phyloP scores from a whole-genome alignment of 2,888 invertebrate genomes.

The Oscheius sp. region DNA sequence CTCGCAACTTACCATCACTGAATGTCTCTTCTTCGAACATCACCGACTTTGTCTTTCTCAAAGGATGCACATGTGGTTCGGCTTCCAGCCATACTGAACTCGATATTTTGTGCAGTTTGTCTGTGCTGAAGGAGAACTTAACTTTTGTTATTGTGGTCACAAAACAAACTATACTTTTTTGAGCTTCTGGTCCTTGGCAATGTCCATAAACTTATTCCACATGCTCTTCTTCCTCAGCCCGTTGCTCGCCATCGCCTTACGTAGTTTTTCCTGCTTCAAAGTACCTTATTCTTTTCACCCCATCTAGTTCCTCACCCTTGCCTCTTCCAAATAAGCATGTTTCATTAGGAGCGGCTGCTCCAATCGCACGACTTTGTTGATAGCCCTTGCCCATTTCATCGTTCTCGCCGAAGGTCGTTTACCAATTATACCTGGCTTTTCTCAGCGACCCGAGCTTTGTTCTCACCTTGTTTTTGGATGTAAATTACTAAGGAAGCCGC shows the following conservation, averaged over 20 bases:
- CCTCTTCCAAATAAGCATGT: conserved; percentile 62
- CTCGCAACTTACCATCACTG: background rate
- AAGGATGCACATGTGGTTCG: background rate
- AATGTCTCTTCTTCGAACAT: conserved; percentile 14
- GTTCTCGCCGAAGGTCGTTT: conserved; percentile 60
- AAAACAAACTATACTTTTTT: background rate
- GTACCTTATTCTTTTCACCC: background rate
- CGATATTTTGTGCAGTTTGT: conserved; percentile 15
- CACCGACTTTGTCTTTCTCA: conserved; percentile 20
- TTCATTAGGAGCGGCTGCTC: conserved; percentile 70
- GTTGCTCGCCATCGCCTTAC: conserved; percentile 11
- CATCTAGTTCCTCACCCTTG: background rate
- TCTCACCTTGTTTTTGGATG: conserved; percentile 73
- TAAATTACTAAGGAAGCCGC: conserved; percentile 76
- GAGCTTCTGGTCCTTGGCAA: conserved; percentile 12
- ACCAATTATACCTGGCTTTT: conserved; percentile 60
- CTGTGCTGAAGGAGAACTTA: conserved; percentile 1
- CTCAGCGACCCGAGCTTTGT: background rate
- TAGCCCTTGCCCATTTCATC: conserved; percentile 64
- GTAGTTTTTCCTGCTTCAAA: conserved; percentile 14
- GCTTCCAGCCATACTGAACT: background rate
- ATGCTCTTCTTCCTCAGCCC: conserved; percentile 23
- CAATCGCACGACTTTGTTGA: conserved; percentile 63
- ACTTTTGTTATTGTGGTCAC: background rate
- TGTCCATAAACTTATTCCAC: conserved; percentile 19